Evolutionary conservation across 1,140 invertebrate species (phyloP).

Genomic region (Drosophila ananassae): DNA sequence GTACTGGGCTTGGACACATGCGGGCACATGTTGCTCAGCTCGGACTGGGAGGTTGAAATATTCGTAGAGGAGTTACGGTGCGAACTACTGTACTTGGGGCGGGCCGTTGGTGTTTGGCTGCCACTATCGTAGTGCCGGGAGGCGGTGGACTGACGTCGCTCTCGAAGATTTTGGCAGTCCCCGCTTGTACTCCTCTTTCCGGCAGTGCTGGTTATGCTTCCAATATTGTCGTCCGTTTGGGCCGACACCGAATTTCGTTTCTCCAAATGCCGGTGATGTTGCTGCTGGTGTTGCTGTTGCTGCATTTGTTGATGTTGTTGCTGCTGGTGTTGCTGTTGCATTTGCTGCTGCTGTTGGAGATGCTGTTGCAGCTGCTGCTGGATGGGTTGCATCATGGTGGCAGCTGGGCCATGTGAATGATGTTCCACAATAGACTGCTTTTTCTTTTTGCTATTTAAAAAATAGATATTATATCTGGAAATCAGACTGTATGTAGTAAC

Average conservation of each 20-base stretch:
- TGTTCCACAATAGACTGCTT: constrained; percentile 69
- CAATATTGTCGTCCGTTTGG: constrained; percentile 78
- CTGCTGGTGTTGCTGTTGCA: constrained; percentile 56
- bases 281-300: constrained; percentile 67
- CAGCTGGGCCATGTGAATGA: constrained; percentile 48
- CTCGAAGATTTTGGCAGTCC: constrained; percentile 65
- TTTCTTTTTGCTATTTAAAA: constrained; percentile 65
- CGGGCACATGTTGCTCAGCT: constrained; percentile 81
- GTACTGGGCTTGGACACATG: constrained; percentile 68
- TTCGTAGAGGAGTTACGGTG: constrained; percentile 79
- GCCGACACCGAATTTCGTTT: constrained; percentile 81
- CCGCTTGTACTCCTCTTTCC: constrained; percentile 52
- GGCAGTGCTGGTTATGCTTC: constrained; percentile 60
- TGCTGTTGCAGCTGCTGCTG: constrained; percentile 70
- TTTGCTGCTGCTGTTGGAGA: constrained; percentile 46
- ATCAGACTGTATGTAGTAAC: background rate
- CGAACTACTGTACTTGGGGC: constrained; percentile 74
- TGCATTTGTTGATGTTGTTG: constrained; percentile 48
- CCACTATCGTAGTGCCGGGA: constrained; percentile 79
- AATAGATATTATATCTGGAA: too few relatives aligned
- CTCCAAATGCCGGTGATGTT: constrained; percentile 66
- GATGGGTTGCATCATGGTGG: constrained; percentile 75
- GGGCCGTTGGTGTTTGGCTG: constrained; percentile 71
- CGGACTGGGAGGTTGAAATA: constrained; percentile 78
- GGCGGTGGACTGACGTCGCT: constrained; percentile 70